Conservation (phyloP, 2,113 vertebrate species). For the Formicarius rufipectus region DNA sequence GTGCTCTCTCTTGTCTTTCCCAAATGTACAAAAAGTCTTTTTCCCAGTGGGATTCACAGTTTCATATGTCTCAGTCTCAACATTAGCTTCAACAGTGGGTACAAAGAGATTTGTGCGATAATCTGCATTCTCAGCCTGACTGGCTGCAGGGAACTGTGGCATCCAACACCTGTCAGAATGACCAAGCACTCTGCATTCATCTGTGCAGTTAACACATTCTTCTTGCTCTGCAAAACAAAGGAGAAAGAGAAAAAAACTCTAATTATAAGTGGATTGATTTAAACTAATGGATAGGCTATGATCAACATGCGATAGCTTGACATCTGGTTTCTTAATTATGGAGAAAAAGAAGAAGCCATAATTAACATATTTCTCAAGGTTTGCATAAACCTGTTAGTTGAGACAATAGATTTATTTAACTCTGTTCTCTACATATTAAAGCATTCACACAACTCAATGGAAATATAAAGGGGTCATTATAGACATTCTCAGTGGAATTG, state of each 20-base stretch:
- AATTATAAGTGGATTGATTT: slow-evolving; percentile 59
- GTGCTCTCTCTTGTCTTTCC: slow-evolving; percentile 98
- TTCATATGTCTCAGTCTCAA: slow-evolving; percentile 95
- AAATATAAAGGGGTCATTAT: slow-evolving; percentile 66
- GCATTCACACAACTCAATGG: slow-evolving; percentile 56
- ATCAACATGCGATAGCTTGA: slow-evolving; percentile 49
- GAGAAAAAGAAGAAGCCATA: slow-evolving; percentile 71
- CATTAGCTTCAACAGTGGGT: slow-evolving; percentile 92
- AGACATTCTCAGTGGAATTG: slow-evolving; percentile 63
- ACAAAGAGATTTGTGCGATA: slow-evolving; percentile 99
- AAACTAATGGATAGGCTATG: slow-evolving; percentile 41
- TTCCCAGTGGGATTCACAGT: slow-evolving; percentile 95
- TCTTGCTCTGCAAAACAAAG: slow-evolving; percentile 89
- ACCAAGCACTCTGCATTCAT: slow-evolving; percentile 98
- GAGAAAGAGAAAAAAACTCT: slow-evolving; percentile 55
- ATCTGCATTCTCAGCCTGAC: slow-evolving; percentile 95
- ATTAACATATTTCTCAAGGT: slow-evolving; percentile 74
- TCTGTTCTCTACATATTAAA: slow-evolving; percentile 65
- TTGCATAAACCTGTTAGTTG: slow-evolving; percentile 69
- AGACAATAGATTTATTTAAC: slow-evolving; percentile 73
- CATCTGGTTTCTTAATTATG: slow-evolving; percentile 72
- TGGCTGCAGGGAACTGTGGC: slow-evolving; percentile 94
- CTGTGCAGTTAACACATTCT: slow-evolving; percentile 98
- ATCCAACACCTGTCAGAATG: slow-evolving; percentile 99
- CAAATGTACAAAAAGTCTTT: slow-evolving; percentile 99